These are phyloP conservation scores for Drosophila lowei DNA, from an alignment of 1,140 invertebrate genomes.

Conservation along the genomic window DNA sequence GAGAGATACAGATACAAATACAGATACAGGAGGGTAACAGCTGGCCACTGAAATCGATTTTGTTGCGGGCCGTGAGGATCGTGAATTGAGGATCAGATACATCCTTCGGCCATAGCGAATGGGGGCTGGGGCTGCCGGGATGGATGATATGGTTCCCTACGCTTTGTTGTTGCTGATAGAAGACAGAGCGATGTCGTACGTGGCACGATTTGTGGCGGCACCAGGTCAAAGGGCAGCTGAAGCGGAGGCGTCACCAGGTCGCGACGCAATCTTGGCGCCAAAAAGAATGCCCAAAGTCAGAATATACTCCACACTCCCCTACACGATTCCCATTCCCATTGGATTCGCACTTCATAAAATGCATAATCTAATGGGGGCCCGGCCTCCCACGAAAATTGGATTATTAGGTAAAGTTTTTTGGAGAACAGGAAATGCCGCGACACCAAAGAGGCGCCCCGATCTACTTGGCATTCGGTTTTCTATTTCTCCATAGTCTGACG, in stretches of 20 bases:
- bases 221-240: conserved; percentile 73
- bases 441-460: conserved; percentile 55
- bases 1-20: conserved; percentile 5
- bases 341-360: conserved; percentile 79
- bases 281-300: conserved; percentile 35
- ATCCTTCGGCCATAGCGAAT: conserved; percentile 62
- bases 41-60: conserved; percentile 73
- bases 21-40: conserved; percentile 36
- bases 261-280: conserved; percentile 66
- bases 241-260: conserved; percentile 54
- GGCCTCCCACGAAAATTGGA: conserved; percentile 21
- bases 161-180: conserved; percentile 13
- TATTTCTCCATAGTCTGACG: conserved; percentile 69
- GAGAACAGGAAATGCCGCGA: conserved; percentile 60
- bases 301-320: conserved; percentile 1
- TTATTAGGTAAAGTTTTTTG: conserved; percentile 32
- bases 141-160: conserved; percentile 3
- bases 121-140: conserved; percentile 53
- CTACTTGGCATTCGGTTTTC: conserved; percentile 52
- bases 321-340: conserved; percentile 18
- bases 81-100: conserved; percentile 6
- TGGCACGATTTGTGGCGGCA: conserved; percentile 47
- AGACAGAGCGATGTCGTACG: conserved; percentile 64
- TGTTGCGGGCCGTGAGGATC: conserved; percentile 21
- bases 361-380: conserved; percentile 58